Evolutionary conservation across 2,797 vertebrate species (phyloP).

Genomic region (Gallinago solitaria): DNA sequence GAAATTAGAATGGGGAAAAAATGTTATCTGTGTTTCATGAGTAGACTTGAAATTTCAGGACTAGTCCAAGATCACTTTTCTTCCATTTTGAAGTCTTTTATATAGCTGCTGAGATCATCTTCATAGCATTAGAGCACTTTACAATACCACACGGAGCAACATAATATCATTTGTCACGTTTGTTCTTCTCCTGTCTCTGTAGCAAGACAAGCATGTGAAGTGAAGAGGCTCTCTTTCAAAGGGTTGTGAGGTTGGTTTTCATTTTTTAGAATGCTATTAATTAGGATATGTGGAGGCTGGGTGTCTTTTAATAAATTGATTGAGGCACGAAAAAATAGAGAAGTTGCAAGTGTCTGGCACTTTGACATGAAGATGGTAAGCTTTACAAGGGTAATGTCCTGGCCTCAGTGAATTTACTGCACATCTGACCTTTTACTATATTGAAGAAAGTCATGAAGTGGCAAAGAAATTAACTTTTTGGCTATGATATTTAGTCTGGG

Average conservation of each 20-base stretch:
- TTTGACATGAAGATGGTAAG: not conserved
- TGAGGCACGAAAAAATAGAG: not conserved
- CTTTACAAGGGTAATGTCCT: not conserved
- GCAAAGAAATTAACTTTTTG: not conserved
- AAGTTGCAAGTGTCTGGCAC: not conserved
- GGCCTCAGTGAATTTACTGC: not conserved
- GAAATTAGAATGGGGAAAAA: not conserved
- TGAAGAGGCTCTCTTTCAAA: not conserved
- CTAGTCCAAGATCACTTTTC: not conserved
- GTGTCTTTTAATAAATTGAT: not conserved
- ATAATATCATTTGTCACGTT: not conserved
- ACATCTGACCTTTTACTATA: not conserved
- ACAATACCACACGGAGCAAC: not conserved
- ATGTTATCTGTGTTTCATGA: not conserved
- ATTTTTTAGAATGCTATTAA: not conserved
- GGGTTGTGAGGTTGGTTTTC: accelerated
- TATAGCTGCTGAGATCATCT: not conserved
- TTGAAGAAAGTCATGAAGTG: not conserved
- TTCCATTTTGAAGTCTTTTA: not conserved
- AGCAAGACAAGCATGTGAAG: not conserved
- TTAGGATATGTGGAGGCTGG: not conserved
- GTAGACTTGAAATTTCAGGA: not conserved
- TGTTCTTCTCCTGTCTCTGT: not conserved
- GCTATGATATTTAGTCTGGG: not conserved
- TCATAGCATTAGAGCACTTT: not conserved